Base-by-base conservation (phyloP, 2,797 vertebrate genomes). In the Thamnophis elegans region DNA sequence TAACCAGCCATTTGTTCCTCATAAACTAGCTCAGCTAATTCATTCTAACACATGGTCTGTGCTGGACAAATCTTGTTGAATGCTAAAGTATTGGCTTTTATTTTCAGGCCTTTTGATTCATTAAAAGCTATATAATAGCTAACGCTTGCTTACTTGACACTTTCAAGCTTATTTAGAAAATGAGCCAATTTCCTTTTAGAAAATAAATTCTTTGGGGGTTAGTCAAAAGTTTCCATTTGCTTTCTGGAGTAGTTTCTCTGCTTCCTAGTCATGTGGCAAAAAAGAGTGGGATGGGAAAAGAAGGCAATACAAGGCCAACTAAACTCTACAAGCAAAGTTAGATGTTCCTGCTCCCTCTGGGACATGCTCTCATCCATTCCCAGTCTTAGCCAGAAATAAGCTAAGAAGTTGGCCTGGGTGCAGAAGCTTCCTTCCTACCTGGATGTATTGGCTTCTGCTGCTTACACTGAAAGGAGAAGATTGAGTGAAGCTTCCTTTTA, bases 121-220 rank as follows among this genome's bases (percentile, higher is more conserved):
- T 92, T 94, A 86, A 93, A 89, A 82, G 10, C 73, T 82, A 11
- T 47, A 18, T 82, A 82, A 82, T 82, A 22, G 36, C 36, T 42
- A 22, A 8, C 32, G 89, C 91, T 93, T 85, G 92, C 86, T 86
- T 60, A 56, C 91, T 94, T 90, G 14, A 3, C 32, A 42, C 90
- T 92, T 95, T 55, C 36, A 88, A 0, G 0, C 32, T 10, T 92
- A n/a, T 25, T 82, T 82, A 93, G 89, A 93, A 96, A 95, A 42
- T 14, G 53, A 87, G 68, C 36, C 85, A 73, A 94, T 1, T 1
- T 90, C 20, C 51, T 95, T 95, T 89, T 55, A 92, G 94, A 89
- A 47, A 62, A 51, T 28, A 96, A 87, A 82, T 94, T 96, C 68
- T 82, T 82, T 82, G 25, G 36, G 73, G 36, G 20, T 82, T 82